Base-by-base conservation (phyloP, 2,797 vertebrate genomes). In the Tenualosa thibaudeaui region DNA sequence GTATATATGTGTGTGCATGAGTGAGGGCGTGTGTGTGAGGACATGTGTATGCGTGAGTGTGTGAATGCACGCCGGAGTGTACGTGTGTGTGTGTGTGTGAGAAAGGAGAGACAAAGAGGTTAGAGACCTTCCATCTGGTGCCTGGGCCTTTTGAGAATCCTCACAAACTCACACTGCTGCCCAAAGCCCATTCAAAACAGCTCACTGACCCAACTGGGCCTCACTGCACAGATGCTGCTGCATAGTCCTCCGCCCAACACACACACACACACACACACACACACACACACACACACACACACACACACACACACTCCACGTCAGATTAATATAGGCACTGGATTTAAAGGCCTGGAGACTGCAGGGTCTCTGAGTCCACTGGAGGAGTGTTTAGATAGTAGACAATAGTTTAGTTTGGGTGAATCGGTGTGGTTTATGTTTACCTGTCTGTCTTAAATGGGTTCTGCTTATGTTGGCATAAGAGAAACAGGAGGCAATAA, bases 91-190 rank as follows among this genome's bases (percentile, higher is more conserved):
- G 51, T 53, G 51, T 53, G 51, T 53, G 22, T n/a, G 54, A 40
- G 54, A 60, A 65, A n/a, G n/a, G 60, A 51, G 13, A 31, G 31
- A 54, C n/a, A 65, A 26, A 37, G 65, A 68, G 65, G 65, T 68
- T 26, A 31, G 89, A 90, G 87, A 81, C 88, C 94, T 95, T 95
- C 95, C 95, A 96, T 95, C 94, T 95, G 94, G 92, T 93, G 92
- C 89, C 81, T 89, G 90, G 85, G 90, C 92, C 91, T 86, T 86
- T 65, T 31, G 89, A 91, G 91, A 89, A 92, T 91, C 89, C 86
- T 89, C 92, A 89, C 91, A 89, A 90, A 89, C 90, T 50, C 10
- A 85, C 89, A 62, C 60, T 62, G 60, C 60, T 24, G 60, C 60
- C n/a, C 60, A 26, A 26, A 62, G 60, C 22, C 60, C 60, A 68